These are phyloP conservation scores for Rattus rattus DNA, from an alignment of 2,113 vertebrate genomes.

Conservation along the genomic window DNA sequence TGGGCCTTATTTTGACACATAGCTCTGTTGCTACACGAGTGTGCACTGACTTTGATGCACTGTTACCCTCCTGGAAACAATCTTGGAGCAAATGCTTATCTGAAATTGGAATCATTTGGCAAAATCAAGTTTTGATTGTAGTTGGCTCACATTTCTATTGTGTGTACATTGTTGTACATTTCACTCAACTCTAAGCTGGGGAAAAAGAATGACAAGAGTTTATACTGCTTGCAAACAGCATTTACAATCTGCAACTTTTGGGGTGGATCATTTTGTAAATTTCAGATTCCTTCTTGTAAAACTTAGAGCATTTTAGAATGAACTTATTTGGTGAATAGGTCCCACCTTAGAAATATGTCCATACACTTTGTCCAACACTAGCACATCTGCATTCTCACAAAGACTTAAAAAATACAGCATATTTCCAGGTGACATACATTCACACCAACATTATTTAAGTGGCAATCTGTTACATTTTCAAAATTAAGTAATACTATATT, in stretches of 20 bases:
- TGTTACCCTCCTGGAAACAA: conserved; percentile 15
- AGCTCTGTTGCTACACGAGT: not conserved
- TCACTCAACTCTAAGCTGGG: not conserved
- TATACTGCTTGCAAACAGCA: conserved; percentile 1
- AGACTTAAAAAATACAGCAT: not conserved
- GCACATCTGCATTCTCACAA: not conserved
- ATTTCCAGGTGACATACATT: not conserved
- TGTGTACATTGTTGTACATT: not conserved
- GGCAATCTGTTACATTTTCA: not conserved
- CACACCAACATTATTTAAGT: not conserved
- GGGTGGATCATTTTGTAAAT: conserved; percentile 23
- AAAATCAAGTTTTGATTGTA: conserved; percentile 32
- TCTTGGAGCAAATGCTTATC: not conserved
- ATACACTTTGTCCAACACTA: not conserved
- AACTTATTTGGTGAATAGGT: not conserved
- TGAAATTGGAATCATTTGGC: conserved; percentile 61
- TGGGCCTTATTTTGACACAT: not conserved
- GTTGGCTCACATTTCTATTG: not conserved
- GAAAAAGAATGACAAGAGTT: not conserved
- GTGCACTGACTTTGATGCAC: not conserved
- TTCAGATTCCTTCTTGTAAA: not conserved
- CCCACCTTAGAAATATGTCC: not conserved
- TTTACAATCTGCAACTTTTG: not conserved
- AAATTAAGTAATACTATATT: not conserved
- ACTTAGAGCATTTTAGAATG: not conserved